A percentile compares a stretch with the other conserved stretches of the same genome.
phyloP scores from a whole-genome alignment of 2,888 invertebrate species.

The Ptycholaimellus sp. region DNA sequence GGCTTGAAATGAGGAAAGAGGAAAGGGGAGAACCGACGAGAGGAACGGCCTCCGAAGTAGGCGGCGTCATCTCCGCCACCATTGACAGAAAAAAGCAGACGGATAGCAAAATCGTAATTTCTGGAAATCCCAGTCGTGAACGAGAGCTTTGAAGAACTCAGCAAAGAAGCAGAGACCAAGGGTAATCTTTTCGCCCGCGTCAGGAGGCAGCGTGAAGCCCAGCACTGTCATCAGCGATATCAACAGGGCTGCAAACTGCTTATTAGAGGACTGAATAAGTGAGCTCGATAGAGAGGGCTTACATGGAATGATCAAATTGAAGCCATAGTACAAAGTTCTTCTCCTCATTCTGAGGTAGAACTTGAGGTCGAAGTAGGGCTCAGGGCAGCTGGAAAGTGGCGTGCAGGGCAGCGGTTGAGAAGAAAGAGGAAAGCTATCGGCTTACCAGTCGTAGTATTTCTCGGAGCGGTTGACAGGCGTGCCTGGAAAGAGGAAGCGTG shows the following conservation, averaged over 20 bases:
- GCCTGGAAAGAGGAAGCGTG: conserved; percentile 11
- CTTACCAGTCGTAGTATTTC: conserved; percentile 56
- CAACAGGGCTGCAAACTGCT: too few species aligned
- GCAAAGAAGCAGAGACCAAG: conserved; percentile 41
- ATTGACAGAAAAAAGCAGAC: conserved; percentile 92
- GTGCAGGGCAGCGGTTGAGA: too few species aligned
- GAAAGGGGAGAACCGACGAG: conserved; percentile 50
- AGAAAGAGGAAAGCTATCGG: too few species aligned
- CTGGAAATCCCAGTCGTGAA: conserved; percentile 12
- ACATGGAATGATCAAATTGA: conserved; percentile 24
- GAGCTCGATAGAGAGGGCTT: too few species aligned
- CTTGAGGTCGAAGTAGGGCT: conserved; percentile 77
- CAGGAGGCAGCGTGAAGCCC: conserved; percentile 91
- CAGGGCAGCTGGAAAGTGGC: too few species aligned
- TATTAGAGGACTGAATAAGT: too few species aligned
- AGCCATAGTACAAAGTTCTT: conserved; percentile 22
- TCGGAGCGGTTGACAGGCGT: conserved; percentile 20
- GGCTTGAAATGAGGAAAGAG: background rate
- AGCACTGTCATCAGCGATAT: conserved; percentile 96
- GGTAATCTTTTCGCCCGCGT: conserved; percentile 95
- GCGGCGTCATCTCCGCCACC: conserved; percentile 91
- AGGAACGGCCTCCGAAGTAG: conserved; percentile 94
- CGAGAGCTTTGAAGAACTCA: background rate
- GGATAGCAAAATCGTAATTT: conserved; percentile 41
- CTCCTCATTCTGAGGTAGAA: conserved; percentile 72